Conservation (phyloP, 2,113 vertebrate species). For the Eonycteris spelaea region DNA sequence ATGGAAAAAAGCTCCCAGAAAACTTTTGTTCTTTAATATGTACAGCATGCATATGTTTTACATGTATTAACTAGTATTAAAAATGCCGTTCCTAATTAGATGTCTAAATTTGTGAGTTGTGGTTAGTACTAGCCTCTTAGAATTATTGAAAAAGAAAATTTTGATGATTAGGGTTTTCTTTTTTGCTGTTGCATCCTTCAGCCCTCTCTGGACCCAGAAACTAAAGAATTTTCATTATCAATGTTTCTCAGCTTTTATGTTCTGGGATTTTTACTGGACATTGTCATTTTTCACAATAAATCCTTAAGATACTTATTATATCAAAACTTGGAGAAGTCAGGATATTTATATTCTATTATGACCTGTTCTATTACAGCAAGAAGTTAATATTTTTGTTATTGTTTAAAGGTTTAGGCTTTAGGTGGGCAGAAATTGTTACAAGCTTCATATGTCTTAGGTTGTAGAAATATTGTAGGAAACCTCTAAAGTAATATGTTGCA, state of each 20-base stretch:
- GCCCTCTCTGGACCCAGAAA: not conserved
- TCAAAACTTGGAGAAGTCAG: conserved; percentile 17
- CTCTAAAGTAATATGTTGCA: conserved; percentile 50
- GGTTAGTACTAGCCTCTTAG: conserved; percentile 32
- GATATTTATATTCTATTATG: not conserved
- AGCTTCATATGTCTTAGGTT: conserved; percentile 61
- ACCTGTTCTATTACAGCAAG: conserved; percentile 12
- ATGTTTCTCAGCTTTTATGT: not conserved
- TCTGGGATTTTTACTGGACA: not conserved
- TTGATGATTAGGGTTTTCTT: conserved; percentile 37
- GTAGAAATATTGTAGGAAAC: conserved; percentile 67
- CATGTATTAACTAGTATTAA: conserved; percentile 65
- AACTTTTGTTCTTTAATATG: conserved; percentile 78
- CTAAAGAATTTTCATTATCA: not conserved
- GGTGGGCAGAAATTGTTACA: conserved; percentile 40
- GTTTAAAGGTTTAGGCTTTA: conserved; percentile 47
- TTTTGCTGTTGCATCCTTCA: not conserved
- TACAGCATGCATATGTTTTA: conserved; percentile 45
- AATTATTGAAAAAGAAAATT: conserved; percentile 52
- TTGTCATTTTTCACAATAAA: conserved; percentile 29
- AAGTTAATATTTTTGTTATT: not conserved
- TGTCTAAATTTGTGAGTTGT: conserved; percentile 54
- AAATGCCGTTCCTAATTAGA: conserved; percentile 62
- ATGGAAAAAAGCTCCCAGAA: conserved; percentile 76
- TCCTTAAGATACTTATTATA: not conserved